Percentiles rank a stretch among this genome's conserved stretches.
These are phyloP conservation scores for Diuraphis noxia DNA, from an alignment of 1,140 invertebrate species.

Conservation along the genomic window DNA sequence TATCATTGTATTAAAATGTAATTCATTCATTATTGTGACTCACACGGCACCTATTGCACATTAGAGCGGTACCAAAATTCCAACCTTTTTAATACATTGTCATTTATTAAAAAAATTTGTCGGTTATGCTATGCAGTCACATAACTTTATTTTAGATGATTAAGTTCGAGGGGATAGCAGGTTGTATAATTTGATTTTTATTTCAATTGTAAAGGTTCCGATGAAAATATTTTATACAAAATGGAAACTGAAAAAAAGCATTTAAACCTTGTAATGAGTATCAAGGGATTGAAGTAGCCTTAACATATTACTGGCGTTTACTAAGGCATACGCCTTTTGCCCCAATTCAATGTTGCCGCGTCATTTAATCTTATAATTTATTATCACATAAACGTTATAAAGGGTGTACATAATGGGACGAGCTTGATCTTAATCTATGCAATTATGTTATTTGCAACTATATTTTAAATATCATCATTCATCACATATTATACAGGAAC, in stretches of 20 bases:
- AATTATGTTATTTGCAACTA: not conserved
- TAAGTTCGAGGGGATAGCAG: not conserved
- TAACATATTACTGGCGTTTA: not conserved
- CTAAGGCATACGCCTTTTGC: conserved; percentile 8
- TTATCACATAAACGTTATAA: conserved; percentile 13
- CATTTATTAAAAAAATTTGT: no score
- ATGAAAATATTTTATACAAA: conserved; percentile 4
- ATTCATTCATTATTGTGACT: no score
- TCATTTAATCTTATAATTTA: conserved; percentile 23
- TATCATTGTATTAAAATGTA: no score
- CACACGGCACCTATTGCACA: no score
- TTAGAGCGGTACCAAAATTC: no score
- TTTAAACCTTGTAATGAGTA: conserved; percentile 20
- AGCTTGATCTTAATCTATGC: conserved; percentile 6
- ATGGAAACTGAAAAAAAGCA: not conserved
- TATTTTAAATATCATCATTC: not conserved
- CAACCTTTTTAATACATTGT: no score
- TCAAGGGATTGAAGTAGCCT: conserved; percentile 22
- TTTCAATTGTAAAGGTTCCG: not conserved
- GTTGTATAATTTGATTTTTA: not conserved
- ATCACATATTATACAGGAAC: not conserved
- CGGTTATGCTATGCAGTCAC: no score
- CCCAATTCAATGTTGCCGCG: not conserved
- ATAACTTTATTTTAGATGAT: not conserved
- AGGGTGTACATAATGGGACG: not conserved